These are phyloP conservation scores for Ectemnius cavifrons DNA, from an alignment of 2,888 invertebrate genomes.

Conservation along the genomic window DNA sequence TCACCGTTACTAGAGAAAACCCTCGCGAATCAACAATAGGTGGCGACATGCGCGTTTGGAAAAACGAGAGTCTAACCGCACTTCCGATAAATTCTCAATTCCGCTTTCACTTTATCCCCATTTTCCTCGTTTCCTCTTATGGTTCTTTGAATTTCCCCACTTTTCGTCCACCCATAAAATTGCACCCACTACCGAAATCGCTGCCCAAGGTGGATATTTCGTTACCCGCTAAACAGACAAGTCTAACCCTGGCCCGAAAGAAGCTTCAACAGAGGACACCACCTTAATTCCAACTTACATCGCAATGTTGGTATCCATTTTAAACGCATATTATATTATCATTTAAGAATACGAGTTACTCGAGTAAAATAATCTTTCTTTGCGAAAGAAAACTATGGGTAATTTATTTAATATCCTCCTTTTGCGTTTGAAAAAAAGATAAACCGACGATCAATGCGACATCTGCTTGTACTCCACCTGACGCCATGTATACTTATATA, in stretches of 20 bases:
- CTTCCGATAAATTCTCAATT: slow-evolving; percentile 41
- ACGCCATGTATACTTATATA: slow-evolving; percentile 7
- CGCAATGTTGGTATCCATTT: slow-evolving; percentile 41
- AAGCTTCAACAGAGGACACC: slow-evolving; percentile 72
- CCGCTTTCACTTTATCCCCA: background rate
- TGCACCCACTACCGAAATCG: background rate
- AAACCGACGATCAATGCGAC: slow-evolving; percentile 46
- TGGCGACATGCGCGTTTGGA: slow-evolving; percentile 69
- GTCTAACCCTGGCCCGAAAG: slow-evolving; percentile 65
- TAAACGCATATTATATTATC: slow-evolving; percentile 41
- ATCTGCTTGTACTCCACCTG: slow-evolving; percentile 42
- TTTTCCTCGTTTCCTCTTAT: background rate
- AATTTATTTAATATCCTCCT: slow-evolving; percentile 34
- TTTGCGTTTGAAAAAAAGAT: slow-evolving; percentile 37
- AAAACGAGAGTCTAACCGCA: slow-evolving; percentile 71
- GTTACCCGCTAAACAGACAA: slow-evolving; percentile 45
- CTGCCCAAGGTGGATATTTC: slow-evolving; percentile 12
- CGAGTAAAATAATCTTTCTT: slow-evolving; percentile 10
- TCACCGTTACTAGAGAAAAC: slow-evolving; percentile 61
- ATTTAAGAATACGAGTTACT: slow-evolving; percentile 35
- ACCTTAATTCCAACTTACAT: slow-evolving; percentile 50
- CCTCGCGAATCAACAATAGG: slow-evolving; percentile 67
- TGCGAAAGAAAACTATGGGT: background rate
- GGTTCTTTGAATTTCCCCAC: background rate
- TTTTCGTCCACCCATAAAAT: background rate